Evolutionary conservation across 2,113 vertebrate species (phyloP), one percentile per base, ranked within the genome.

Genomic region (Spilogale gracilis): DNA sequence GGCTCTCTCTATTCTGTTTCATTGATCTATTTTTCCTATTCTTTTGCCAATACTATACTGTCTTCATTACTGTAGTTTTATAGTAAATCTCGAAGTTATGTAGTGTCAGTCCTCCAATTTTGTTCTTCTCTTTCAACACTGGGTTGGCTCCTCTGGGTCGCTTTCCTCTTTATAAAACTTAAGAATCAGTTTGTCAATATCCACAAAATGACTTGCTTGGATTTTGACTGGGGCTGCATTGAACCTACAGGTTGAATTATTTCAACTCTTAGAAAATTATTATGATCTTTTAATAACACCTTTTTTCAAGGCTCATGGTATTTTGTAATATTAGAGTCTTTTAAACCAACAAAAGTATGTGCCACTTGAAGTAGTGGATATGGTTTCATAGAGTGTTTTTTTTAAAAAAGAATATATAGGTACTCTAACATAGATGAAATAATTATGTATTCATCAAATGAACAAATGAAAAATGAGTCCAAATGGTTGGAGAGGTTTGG

Each of bases 21-120:
- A 80, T 43, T 20, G 32, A 54, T 43, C 14, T 67, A 20, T 65
- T 65, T 79, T 21, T 65, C 58, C 58, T 79, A 3, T 79, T 91
- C 9, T 38, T 90, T 91, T 30, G 16, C 17, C 17, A 67, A 56
- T 56, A 56, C 17, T 14, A 56, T 5, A 80, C 10, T 45, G 20
- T 67, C 76, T 81, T 69, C 76, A 56, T 91, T 91, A 91, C 25
- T 69, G 12, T 69, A 81, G 50, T 17, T 91, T 91, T 81, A 81
- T 58, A 91, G 48, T 32, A 81, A 69, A n/a, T 45, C n/a, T 67
- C 17, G 61, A 91, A 91, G 50, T 16, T 30, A 54, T 60, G 78
- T 58, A 56, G 50, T 69, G n/a, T 45, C n/a, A 69, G 21, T 80
- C 17, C 6, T 81, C 10, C 17, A 11, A 14, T 45, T 69, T 23